Evolutionary conservation across 1,140 invertebrate species (phyloP), one percentile per base, ranked within the genome.

Genomic region (Vanessa tameamea): DNA sequence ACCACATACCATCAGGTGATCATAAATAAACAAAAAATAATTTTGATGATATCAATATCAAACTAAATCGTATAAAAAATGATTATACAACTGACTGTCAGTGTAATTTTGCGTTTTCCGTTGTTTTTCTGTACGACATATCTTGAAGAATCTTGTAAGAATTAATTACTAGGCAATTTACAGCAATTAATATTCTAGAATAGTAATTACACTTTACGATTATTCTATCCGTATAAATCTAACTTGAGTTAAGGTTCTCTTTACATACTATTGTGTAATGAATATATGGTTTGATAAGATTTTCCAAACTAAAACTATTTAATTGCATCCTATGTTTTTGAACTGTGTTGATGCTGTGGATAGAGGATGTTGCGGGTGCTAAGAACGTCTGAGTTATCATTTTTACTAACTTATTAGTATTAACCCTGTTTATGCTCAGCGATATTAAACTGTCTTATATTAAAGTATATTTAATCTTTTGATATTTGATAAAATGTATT

Each of bases 171-270:
- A 43, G 65, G 65, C 65, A 55, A 67, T 26, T 53, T 48, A 20
- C 26, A 16, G 65, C 65, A 53, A 57, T 57, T 57, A 57, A 67
- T 67, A 67, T 66, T 66, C 20, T 66, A 20, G 65, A 67, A 14
- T 67, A 50, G 23, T 67, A 55, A 67, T 55, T 66, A 23, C 16
- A 16, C 12, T 26, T 23, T 20, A 57, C 53, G 53, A 57, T 57
- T 57, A 57, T 57, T n/a, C 53, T 11, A 57, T 23, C 16, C 11
- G 53, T 11, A 23, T 57, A 57, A 57, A 57, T 20, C 16, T 15
- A 23, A 11, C 53, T 55, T 37, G 31, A 43, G 37, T 43, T 57
- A 57, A 57, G 4, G 53, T 23, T 57, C 16, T 57, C 20, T 57
- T 23, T 23, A 16, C 13, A 57, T 23, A 20, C 53, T 43, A 43